Conservation (phyloP, 2,797 vertebrate species). For the Galago senegalensis region DNA sequence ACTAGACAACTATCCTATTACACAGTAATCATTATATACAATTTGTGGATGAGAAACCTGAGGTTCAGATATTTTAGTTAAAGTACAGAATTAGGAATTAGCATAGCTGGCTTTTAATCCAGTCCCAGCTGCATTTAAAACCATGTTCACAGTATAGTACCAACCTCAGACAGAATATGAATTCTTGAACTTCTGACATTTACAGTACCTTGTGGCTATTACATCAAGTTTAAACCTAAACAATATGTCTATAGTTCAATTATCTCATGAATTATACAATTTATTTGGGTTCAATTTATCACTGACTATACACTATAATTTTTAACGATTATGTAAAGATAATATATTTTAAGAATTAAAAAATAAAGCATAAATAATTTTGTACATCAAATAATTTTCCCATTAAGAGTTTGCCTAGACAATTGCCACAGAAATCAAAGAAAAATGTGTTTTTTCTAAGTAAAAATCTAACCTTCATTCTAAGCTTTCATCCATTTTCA, state of each 20-base stretch:
- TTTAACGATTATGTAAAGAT: slow-evolving; percentile 58
- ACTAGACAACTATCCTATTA: neutral
- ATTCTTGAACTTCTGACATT: neutral
- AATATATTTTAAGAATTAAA: neutral
- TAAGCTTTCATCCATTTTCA: neutral
- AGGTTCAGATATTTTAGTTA: slow-evolving; percentile 1
- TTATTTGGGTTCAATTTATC: neutral
- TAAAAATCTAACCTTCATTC: slow-evolving; percentile 8
- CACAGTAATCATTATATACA: slow-evolving; percentile 30
- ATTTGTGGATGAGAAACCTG: slow-evolving; percentile 56
- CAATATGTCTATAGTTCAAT: neutral
- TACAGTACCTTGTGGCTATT: neutral
- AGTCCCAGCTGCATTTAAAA: neutral
- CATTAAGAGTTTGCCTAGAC: slow-evolving; percentile 17
- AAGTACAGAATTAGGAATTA: neutral
- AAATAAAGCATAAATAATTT: slow-evolving; percentile 36
- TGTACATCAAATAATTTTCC: slow-evolving; percentile 26
- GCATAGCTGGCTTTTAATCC: neutral
- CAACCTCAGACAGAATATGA: neutral
- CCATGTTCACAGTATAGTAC: neutral
- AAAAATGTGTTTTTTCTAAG: slow-evolving; percentile 5
- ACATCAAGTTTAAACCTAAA: slow-evolving; percentile 27
- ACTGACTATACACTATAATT: neutral
- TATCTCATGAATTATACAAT: neutral
- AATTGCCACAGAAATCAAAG: neutral